Conservation (phyloP, 2,888 invertebrate species). For the Petrophora chlorosata region DNA sequence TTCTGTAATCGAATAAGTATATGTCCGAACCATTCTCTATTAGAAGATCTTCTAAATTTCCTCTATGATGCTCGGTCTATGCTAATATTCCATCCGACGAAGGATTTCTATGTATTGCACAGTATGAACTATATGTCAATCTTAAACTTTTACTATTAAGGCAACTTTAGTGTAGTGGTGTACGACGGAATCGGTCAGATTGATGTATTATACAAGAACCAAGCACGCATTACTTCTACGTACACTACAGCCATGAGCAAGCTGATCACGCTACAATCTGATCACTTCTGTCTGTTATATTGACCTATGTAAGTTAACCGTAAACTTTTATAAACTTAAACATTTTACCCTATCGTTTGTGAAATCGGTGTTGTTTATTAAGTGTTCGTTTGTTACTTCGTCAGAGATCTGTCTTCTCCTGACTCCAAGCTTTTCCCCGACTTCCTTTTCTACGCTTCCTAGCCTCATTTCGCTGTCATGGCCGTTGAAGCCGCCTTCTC, state of each 20-base stretch:
- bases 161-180: slow-evolving; percentile 59
- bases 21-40: slow-evolving; percentile 58
- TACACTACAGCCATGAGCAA: background rate
- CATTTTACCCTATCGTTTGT: slow-evolving; percentile 49
- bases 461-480: background rate
- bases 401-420: slow-evolving; percentile 43
- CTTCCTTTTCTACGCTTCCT: slow-evolving; percentile 11
- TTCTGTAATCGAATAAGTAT: slow-evolving; percentile 54
- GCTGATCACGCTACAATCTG: slow-evolving; percentile 46
- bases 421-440: slow-evolving; percentile 18
- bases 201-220: slow-evolving; percentile 24
- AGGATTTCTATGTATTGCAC: slow-evolving; percentile 58
- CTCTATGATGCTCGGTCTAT: slow-evolving; percentile 43
- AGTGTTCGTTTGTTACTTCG: slow-evolving; percentile 47
- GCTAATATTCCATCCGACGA: slow-evolving; percentile 46
- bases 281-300: slow-evolving; percentile 57
- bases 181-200: slow-evolving; percentile 63
- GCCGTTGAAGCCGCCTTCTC: background rate
- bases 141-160: slow-evolving; percentile 65
- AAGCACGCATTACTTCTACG: slow-evolving; percentile 14
- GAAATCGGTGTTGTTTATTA: slow-evolving; percentile 58
- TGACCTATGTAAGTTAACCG: slow-evolving; percentile 51
- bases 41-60: slow-evolving; percentile 41
- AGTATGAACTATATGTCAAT: slow-evolving; percentile 63
- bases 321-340: slow-evolving; percentile 45